Evolutionary conservation across 2,113 vertebrate species (phyloP), one percentile per base, ranked within the genome.

Genomic region (Noturus placidus): DNA sequence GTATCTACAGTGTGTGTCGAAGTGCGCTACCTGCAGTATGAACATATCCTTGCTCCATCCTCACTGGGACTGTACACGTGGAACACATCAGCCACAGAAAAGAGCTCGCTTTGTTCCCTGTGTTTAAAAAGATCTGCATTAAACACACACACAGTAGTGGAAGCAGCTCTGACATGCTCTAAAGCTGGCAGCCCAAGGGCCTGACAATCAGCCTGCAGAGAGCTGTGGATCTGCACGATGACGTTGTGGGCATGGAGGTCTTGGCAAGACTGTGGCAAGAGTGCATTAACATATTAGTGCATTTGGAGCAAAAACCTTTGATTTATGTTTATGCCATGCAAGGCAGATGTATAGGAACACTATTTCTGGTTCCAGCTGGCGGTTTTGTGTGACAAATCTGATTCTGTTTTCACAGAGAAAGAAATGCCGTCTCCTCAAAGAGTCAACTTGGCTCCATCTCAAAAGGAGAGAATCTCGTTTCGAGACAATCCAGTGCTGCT

Each of bases 391-490:
- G 42, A 88, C 56, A 61, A 76, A 74, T 25, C 84, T 67, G 50
- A 86, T 63, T 84, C 82, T 83, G 92, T 87, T 94, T 85, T 82
- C 92, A 92, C 95, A 97, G 95, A 92, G 90, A 94, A 95, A 88
- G 94, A 94, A 84, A 80, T 92, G 50, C 50, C 93, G 59, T 84
- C 92, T 91, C 95, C 96, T n/a, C 86, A 89, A 87, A 94, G 90
- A 89, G 92, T 92, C 87, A 61, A 77, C 33, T 92, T 94, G 42
- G 91, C 93, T 88, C 94, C 95, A 38, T 88, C 90, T 61, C 95
- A 74, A 89, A 97, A 94, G 85, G 96, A 98, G 78, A 95, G 95
- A 61, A 95, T 98, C 88, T 98, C 98, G 14, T 97, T 96, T 93
- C 93, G 96, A 86, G 96, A 97, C 92, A 93, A 95, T 90, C 96